Conservation (phyloP, 2,797 vertebrate genomes). For the Sandelia bainsii region DNA sequence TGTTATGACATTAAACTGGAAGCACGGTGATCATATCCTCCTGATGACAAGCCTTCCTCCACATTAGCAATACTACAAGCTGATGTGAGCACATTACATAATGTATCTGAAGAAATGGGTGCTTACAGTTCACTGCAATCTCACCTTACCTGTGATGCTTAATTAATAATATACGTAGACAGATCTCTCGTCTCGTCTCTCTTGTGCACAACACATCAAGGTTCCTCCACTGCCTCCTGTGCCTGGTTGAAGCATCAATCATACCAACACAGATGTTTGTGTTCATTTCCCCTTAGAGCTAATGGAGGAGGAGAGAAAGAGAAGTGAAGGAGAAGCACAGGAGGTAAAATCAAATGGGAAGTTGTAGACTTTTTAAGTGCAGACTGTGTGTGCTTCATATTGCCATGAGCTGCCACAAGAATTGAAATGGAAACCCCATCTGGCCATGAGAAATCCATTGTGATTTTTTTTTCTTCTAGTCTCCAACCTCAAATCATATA, state of each 20-base stretch:
- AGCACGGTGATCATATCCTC: constrained; percentile 61
- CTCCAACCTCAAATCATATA: constrained; percentile 23
- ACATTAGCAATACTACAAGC: constrained; percentile 46
- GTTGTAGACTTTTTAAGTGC: not conserved
- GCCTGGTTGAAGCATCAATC: constrained; percentile 5
- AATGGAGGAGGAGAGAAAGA: constrained; percentile 16
- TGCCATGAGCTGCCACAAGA: constrained; percentile 30
- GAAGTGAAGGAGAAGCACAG: constrained; percentile 27
- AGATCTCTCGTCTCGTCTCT: no score
- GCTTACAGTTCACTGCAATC: constrained; percentile 10
- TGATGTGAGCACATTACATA: constrained; percentile 14
- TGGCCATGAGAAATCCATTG: constrained; percentile 48
- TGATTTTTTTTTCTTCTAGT: constrained; percentile 15
- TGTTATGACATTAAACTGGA: constrained; percentile 74
- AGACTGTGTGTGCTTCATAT: constrained; percentile 4
- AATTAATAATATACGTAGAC: constrained; percentile 29
- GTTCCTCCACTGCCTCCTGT: constrained; percentile 14
- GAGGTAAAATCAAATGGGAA: constrained; percentile 17
- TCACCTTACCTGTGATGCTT: constrained; percentile 32
- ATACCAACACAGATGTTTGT: constrained; percentile 43
- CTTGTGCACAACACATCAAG: constrained; percentile 24
- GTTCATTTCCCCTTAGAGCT: constrained; percentile 20
- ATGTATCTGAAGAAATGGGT: constrained; percentile 14
- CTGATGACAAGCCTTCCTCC: constrained; percentile 36
- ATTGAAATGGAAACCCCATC: constrained; percentile 61